Evolutionary conservation across 2,888 invertebrate genomes (phyloP).

Genomic region (Leistus spinibarbis): DNA sequence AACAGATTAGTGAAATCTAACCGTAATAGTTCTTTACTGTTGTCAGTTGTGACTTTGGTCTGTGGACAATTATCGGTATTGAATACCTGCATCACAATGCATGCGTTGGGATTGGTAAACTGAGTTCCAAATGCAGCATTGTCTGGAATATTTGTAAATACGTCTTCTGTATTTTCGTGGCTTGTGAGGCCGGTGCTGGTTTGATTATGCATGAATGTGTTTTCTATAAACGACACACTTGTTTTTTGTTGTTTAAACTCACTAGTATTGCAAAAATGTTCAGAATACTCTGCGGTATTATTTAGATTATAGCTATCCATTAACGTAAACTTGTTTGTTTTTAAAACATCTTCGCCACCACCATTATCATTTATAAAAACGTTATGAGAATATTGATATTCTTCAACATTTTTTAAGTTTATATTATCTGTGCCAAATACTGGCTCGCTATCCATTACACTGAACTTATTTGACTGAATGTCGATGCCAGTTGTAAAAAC

Average conservation of each 20-base stretch:
- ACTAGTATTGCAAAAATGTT: neutral
- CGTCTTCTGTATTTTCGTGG: conserved; percentile 12
- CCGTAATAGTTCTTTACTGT: neutral
- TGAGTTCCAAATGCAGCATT: neutral
- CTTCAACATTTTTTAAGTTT: neutral
- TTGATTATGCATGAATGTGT: neutral
- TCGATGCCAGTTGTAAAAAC: conserved; percentile 14
- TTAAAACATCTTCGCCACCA: conserved; percentile 22
- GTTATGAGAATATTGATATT: conserved; percentile 25
- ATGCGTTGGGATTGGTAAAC: neutral
- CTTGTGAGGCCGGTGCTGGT: conserved; percentile 8
- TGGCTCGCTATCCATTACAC: conserved; percentile 18
- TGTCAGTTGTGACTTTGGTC: neutral
- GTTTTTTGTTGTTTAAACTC: neutral
- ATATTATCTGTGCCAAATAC: conserved; percentile 20
- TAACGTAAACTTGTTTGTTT: conserved; percentile 15
- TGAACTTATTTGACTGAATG: conserved; percentile 24
- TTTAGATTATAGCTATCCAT: conserved; percentile 29
- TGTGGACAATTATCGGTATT: neutral
- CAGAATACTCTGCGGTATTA: neutral
- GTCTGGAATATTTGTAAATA: conserved; percentile 15
- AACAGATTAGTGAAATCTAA: conserved; percentile 25
- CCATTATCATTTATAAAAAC: conserved; percentile 21
- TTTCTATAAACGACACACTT: conserved; percentile 19
- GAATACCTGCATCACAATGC: neutral